Conservation (phyloP, 2,888 invertebrate genomes). For the Hesperia comma region DNA sequence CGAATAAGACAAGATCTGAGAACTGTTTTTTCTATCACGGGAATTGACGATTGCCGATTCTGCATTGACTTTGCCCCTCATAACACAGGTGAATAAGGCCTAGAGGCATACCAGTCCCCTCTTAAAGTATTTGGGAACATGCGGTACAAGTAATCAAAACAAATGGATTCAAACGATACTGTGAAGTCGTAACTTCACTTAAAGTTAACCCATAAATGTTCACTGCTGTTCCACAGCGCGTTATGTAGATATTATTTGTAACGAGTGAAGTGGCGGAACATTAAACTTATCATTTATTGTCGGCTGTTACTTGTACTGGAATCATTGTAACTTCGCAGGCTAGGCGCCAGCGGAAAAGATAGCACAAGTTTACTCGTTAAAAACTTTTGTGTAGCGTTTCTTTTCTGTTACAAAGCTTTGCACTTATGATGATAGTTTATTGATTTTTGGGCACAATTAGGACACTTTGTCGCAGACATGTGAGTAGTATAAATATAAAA, state of each 20-base stretch:
- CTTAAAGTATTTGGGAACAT: no score
- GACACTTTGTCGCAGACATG: neutral
- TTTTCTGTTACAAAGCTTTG: neutral
- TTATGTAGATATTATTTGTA: constrained; percentile 1
- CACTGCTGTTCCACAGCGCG: neutral
- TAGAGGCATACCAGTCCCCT: no score
- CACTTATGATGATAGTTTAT: neutral
- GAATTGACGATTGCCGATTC: no score
- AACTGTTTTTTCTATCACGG: no score
- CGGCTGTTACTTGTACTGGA: neutral
- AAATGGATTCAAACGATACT: neutral
- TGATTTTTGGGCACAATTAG: neutral
- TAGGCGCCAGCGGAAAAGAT: neutral
- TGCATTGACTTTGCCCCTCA: no score
- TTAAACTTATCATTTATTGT: constrained; percentile 24
- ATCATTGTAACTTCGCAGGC: neutral
- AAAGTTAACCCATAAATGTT: constrained; percentile 1
- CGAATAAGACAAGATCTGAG: no score
- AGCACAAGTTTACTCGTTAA: constrained; percentile 1
- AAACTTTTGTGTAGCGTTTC: neutral
- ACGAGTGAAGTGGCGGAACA: constrained; percentile 2
- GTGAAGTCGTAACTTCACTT: neutral
- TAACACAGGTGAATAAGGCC: no score
- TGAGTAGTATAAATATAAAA: neutral
- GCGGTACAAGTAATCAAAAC: no score